Percentiles rank a stretch among this genome's conserved stretches.
Evolutionary conservation across 2,888 invertebrate genomes (phyloP).

Genomic region (Amblyteles armatorius): DNA sequence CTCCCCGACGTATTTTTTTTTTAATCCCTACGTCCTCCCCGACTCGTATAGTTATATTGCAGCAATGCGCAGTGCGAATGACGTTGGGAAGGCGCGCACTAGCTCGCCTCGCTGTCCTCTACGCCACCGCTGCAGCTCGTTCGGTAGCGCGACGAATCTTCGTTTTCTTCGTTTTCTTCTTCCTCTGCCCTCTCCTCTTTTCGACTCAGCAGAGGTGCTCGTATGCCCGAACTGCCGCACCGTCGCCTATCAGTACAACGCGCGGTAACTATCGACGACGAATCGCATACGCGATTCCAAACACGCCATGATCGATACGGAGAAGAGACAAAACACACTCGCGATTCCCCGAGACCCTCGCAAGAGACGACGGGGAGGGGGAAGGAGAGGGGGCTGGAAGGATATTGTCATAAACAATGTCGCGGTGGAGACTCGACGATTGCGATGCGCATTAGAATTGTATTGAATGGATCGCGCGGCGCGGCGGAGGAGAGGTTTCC

Average conservation of each 20-base stretch:
- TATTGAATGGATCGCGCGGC: slow-evolving; percentile 11
- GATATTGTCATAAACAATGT: slow-evolving; percentile 62
- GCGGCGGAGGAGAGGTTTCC: background rate
- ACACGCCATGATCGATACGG: slow-evolving; percentile 69
- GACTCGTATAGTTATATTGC: slow-evolving; percentile 26
- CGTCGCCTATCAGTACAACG: slow-evolving; percentile 53
- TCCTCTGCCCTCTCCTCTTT: slow-evolving; percentile 6
- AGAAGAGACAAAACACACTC: slow-evolving; percentile 66
- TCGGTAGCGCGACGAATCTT: slow-evolving; percentile 10
- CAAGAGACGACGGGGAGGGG: slow-evolving; percentile 32
- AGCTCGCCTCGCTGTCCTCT: slow-evolving; percentile 49
- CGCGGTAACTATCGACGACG: slow-evolving; percentile 63
- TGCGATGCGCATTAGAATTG: slow-evolving; percentile 18
- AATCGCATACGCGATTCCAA: slow-evolving; percentile 65
- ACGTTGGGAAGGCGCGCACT: slow-evolving; percentile 63
- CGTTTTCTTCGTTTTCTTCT: slow-evolving; percentile 17
- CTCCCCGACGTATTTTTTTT: slow-evolving; percentile 9
- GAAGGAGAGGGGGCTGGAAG: slow-evolving; percentile 38
- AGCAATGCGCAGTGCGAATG: slow-evolving; percentile 66
- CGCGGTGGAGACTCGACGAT: slow-evolving; percentile 49
- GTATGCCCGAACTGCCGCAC: slow-evolving; percentile 47
- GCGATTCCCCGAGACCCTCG: slow-evolving; percentile 6
- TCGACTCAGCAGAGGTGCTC: slow-evolving; percentile 7
- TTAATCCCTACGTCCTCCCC: background rate
- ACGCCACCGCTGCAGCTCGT: slow-evolving; percentile 54